Base-by-base conservation (phyloP, 2,113 vertebrate species). In the Labeo catla region DNA sequence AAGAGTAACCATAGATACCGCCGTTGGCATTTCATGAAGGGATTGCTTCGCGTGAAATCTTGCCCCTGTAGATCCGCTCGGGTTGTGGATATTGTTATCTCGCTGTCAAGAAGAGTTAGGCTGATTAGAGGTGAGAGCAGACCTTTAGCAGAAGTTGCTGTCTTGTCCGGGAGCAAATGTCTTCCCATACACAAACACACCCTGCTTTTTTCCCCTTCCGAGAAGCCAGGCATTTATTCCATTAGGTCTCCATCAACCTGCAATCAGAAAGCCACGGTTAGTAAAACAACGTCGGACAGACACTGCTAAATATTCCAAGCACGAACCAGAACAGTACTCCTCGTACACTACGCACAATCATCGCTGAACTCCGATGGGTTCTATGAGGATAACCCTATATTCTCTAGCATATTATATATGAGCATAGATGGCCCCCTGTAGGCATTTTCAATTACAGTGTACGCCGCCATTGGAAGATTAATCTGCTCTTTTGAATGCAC, bases 401-500 rank as follows among this genome's bases (percentile, higher is more conserved):
- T 88, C 85, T 78, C 84, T 87, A 73, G 84, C 79, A 88, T 89
- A 87, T 87, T 66, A 89, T 84, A 89, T 91, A 91, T 77, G 90
- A 91, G 88, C 88, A 88, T 80, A 85, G 89, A 94, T 90, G 76
- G 89, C 88, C 89, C 93, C 91, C 91, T 91, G 90, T 92, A 91
- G 93, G 89, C 89, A 92, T 92, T 94, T 94, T 94, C 93, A 94
- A 93, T 94, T 92, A 93, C 88, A 89, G 89, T 89, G 88, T 90
- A 91, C 81, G 78, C 86, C 87, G 50, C 86, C 86, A 82, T 89
- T 83, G 47, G 89, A 92, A 93, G 91, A 92, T 91, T 92, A 92
- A 93, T 94, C 92, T 93, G 89, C 91, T 93, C 84, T 86, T 94
- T 94, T 94, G 93, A 93, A 93, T 93, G 91, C 92, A 89, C 80